Base-by-base conservation (phyloP, 2,888 invertebrate species). In the Piscicola geometra region DNA sequence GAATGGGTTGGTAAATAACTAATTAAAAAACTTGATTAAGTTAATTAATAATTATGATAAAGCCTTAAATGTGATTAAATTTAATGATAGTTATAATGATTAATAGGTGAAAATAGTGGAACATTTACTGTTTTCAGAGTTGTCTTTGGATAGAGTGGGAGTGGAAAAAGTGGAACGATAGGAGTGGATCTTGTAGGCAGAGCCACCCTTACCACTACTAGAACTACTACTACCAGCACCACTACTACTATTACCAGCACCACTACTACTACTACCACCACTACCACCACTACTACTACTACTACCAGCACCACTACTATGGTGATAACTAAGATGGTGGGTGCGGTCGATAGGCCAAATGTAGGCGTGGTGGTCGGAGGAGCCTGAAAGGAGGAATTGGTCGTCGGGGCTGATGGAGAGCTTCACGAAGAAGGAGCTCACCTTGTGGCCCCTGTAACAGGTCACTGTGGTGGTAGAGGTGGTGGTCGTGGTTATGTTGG, bases 371-470 rank as follows among this genome's bases (percentile, higher is more conserved):
- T 91, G 90, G 85, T 93, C 93, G 81, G 91, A 91, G 80, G 93
- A 93, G n/a, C 94, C 94, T 84, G 93, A 93, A 0, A 93, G 87
- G 35, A 95, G 86, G 85, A 92, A 94, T 78, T 88, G 86, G 2
- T 91, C 90, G 85, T 94, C 93, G 0, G 90, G 90, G 83, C 92
- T 93, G 41, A 94, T 87, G 78, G 90, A 89, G 0, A 92, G 89
- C 85, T 93, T 93, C 50, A 94, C 91, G 85, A 92, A 94, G 86
- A 92, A 94, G 0, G 92, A 90, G 75, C 89, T 88, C 84, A 91
- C 92, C 81, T 90, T 89, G 84, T 93, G 91, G 0, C 94, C 94
- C 77, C 83, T 84, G 82, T 82, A 86, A 1, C 77, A 75, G n/a
- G 80, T 78, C 36, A 83, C 88, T 83, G 82, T 52, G 78, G 78